Conservation (phyloP, 2,113 vertebrate genomes). For the Geococcyx californianus region DNA sequence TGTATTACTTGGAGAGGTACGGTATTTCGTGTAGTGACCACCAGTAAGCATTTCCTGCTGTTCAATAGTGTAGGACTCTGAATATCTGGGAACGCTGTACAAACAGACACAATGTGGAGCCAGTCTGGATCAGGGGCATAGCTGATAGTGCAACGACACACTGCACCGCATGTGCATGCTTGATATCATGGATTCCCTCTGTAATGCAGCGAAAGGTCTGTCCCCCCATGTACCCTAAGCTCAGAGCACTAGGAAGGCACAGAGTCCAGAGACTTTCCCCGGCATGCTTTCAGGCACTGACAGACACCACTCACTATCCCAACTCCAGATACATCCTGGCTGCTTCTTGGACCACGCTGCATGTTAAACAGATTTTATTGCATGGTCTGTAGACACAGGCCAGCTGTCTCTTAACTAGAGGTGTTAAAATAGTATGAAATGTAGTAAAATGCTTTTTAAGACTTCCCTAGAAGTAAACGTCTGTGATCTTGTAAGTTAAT, state of each 20-base stretch:
- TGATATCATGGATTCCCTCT: fast-evolving
- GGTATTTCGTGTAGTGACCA: neutral
- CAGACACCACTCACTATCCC: neutral
- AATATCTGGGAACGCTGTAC: neutral
- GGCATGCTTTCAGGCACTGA: neutral
- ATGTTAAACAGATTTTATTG: neutral
- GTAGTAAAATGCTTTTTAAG: neutral
- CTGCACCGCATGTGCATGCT: fast-evolving
- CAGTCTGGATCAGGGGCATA: neutral
- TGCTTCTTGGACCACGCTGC: neutral
- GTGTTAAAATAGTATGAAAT: neutral
- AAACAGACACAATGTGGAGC: neutral
- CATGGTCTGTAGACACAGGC: neutral
- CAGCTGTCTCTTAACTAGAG: neutral
- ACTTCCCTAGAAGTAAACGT: neutral
- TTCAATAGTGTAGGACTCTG: fast-evolving
- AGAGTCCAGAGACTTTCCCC: neutral
- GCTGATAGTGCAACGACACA: fast-evolving
- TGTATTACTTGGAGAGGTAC: neutral
- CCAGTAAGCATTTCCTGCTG: neutral
- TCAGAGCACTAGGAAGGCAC: neutral
- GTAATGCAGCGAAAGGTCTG: fast-evolving
- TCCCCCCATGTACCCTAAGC: fast-evolving
- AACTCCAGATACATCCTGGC: neutral
- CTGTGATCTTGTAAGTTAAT: neutral